phyloP scores from a whole-genome alignment of 2,888 invertebrate species.

The Chaitophorus viminalis region DNA sequence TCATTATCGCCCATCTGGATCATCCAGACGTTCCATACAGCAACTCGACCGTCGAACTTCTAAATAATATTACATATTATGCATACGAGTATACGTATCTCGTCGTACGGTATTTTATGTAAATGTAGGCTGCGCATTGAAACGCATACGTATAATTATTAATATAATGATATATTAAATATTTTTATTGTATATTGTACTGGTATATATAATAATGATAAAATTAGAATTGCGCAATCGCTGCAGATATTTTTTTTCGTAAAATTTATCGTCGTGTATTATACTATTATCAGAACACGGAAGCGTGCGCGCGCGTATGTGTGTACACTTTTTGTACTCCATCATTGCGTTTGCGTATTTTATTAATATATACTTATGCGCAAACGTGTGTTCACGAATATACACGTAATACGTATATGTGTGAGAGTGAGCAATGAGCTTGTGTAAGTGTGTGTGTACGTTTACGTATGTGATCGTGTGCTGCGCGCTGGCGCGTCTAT shows the following conservation, averaged over 20 bases:
- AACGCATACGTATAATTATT: background rate
- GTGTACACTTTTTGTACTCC: background rate
- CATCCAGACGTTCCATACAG: background rate
- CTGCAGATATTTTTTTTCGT: background rate
- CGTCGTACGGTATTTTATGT: background rate
- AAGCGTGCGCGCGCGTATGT: background rate
- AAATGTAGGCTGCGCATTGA: background rate
- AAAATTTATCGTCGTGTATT: background rate
- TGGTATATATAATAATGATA: background rate
- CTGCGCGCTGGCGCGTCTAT: background rate
- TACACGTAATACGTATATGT: no score
- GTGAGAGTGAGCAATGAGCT: background rate
- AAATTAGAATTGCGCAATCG: background rate
- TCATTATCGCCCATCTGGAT: background rate
- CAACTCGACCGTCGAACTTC: background rate
- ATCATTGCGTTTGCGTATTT: constrained; percentile 2
- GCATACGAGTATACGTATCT: no score
- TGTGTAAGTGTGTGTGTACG: background rate
- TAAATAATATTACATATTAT: no score
- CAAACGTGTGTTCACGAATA: background rate
- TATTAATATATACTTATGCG: background rate
- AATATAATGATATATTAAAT: background rate
- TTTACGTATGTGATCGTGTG: background rate
- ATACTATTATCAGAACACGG: constrained; percentile 50
- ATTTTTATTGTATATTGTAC: no score